Evolutionary conservation across 2,113 vertebrate genomes (phyloP).

Genomic region (Cricetomys ansorgei): DNA sequence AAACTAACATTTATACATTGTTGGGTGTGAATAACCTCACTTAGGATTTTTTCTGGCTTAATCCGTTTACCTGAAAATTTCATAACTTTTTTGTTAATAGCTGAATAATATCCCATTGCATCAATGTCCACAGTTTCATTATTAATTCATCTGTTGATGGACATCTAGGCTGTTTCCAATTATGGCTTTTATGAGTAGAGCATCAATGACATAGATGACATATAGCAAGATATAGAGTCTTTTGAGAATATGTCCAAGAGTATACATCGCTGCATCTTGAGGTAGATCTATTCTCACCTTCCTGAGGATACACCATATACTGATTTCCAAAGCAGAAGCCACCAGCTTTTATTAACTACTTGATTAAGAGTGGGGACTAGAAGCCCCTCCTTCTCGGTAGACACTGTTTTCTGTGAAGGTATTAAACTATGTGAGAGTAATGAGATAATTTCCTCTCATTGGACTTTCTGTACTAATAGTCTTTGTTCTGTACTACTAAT

Average conservation of each 20-base stretch:
- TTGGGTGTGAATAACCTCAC: not conserved
- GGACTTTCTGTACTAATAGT: not conserved
- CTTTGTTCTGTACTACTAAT: not conserved
- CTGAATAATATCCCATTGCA: not conserved
- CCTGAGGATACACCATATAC: not conserved
- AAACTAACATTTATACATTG: not conserved
- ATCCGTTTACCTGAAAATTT: not conserved
- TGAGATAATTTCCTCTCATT: not conserved
- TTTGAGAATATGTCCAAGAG: not conserved
- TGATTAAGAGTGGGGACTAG: not conserved
- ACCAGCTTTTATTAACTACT: not conserved
- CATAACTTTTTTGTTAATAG: not conserved
- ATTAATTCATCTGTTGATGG: not conserved
- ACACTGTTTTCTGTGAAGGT: not conserved
- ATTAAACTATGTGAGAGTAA: slow-evolving; percentile 1
- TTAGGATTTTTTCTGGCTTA: not conserved
- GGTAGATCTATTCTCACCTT: not conserved
- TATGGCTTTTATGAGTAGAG: not conserved
- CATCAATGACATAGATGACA: not conserved
- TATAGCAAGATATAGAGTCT: not conserved
- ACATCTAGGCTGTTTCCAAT: not conserved
- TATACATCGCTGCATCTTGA: not conserved
- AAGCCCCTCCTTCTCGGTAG: too few relatives aligned
- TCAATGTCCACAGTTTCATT: not conserved
- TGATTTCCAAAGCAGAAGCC: not conserved